Evolutionary conservation across 1,140 invertebrate genomes (phyloP), one percentile per base, ranked within the genome.

Genomic region (Holotrichia oblita): DNA sequence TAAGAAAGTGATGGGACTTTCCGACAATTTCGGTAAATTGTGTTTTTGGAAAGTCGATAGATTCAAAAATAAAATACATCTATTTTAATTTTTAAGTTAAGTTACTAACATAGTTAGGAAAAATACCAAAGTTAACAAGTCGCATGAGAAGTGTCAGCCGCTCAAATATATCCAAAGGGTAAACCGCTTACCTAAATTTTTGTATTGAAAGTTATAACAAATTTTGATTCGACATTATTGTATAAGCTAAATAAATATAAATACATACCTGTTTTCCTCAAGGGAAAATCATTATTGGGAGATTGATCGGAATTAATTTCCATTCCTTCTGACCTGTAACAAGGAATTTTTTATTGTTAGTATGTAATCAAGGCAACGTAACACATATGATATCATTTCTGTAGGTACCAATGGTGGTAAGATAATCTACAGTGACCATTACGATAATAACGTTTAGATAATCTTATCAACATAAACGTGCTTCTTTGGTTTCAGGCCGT

Each of bases 261-360:
- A 34, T 73, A 79, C 81, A 87, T 90, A 98, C 96, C 97, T 91
- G 97, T 98, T 91, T 98, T 99, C 81, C 97, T 87, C 2, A 98
- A 91, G 64, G 97, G 97, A 87, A 97, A 98, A 89, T 98, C 96
- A 82, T 85, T 81, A 77, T 72, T 79, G 34, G 80, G 77, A 69
- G 80, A 40, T 76, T 82, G 81, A 44, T 82, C 78, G 27, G 76
- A 80, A 79, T 79, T 81, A 22, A 84, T 87, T 78, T 87, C 86
- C 86, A 87, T 87, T 77, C 85, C 84, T 79, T 87, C 85, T 24
- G 85, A 85, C 86, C 86, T 87, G 78, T 73, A 85, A 86, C 80
- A 41, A 80, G 44, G 75, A 61, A 77, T 64, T 77, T 20, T n/a
- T 76, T 77, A 24, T 69, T 69, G 17, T 10, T 64, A 78, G 64